Base-by-base conservation (phyloP, 2,113 vertebrate species). In the Donacobius atricapilla region DNA sequence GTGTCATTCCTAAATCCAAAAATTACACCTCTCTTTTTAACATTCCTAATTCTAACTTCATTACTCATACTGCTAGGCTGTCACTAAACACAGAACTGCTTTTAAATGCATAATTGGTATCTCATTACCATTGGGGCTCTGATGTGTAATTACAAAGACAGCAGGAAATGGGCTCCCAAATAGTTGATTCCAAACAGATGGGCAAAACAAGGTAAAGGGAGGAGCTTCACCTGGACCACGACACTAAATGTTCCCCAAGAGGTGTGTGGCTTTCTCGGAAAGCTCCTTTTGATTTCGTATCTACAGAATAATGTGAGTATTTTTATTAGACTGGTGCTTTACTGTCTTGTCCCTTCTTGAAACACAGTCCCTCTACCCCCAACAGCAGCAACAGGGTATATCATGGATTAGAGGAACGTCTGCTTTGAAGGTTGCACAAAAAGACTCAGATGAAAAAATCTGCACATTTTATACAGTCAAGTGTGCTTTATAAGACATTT, bases 111-210 rank as follows among this genome's bases (percentile, higher is more conserved):
- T 44, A 72, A 40, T 23, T 65, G n/a, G 17, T 13, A 39, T 40
- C 18, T 68, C 5, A 14, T 73, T 83, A 39, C 25, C 2, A 0
- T 0, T 27, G 17, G 4, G 21, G 6, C 33, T 83, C 23, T 58
- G 35, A 47, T 27, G 15, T 44, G 40, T n/a, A 35, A 42, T 90
- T 90, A 90, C 45, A 47, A 71, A 37, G 37, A 61, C 33, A 68
- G 22, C 11, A n/a, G 51, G 37, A 72, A 92, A 63, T 22, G 15
- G 5, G 17, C 39, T 87, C 37, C 28, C 37, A 77, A 57, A 76
- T 22, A 70, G 66, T 61, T 85, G 73, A 68, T 15, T 72, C 33
- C 56, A 37, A 89, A 51, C 44, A 65, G 27, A 25, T 61, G n/a
- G 27, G 13, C 20, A 19, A 42, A n/a, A 40, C 0, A 1, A 92